A percentile compares a stretch with the other conserved stretches of the same genome.
These are phyloP conservation scores for Tribolium freemani DNA, from an alignment of 2,888 invertebrate genomes.

Conservation along the genomic window DNA sequence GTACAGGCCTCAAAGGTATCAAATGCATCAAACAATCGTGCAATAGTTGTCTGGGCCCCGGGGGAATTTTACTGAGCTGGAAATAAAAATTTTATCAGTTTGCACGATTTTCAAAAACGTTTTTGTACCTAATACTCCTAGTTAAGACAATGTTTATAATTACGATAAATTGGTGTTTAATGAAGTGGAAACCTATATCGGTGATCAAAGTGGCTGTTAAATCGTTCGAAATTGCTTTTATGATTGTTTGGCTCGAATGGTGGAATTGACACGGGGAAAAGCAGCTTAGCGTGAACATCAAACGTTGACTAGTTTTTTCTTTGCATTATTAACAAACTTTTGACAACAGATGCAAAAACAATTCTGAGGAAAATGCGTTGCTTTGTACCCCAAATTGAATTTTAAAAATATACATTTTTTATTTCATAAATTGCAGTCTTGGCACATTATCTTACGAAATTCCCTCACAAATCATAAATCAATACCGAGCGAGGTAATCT, in stretches of 20 bases:
- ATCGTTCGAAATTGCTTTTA: conserved; percentile 40
- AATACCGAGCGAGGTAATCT: neutral
- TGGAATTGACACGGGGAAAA: conserved; percentile 24
- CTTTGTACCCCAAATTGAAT: neutral
- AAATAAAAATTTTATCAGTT: too few species aligned
- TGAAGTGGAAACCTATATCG: conserved; percentile 37
- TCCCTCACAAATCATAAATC: neutral
- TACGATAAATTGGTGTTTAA: conserved; percentile 32
- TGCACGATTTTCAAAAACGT: neutral
- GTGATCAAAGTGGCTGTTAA: conserved; percentile 37
- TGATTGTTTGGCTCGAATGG: conserved; percentile 30
- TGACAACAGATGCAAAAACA: neutral
- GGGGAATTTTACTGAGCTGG: too few species aligned
- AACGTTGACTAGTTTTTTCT: conserved; percentile 6
- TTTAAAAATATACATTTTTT: neutral
- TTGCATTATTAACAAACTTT: conserved; percentile 24
- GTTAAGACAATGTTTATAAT: conserved; percentile 34
- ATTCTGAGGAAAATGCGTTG: neutral
- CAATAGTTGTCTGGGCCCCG: neutral
- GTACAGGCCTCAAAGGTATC: conserved; percentile 6
- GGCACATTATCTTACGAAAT: too few species aligned
- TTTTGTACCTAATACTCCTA: neutral
- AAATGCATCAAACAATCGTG: neutral
- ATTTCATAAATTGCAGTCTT: too few species aligned
- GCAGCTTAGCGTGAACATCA: neutral